Base-by-base conservation (phyloP, 2,888 invertebrate genomes). In the Sinotaia quadrata region DNA sequence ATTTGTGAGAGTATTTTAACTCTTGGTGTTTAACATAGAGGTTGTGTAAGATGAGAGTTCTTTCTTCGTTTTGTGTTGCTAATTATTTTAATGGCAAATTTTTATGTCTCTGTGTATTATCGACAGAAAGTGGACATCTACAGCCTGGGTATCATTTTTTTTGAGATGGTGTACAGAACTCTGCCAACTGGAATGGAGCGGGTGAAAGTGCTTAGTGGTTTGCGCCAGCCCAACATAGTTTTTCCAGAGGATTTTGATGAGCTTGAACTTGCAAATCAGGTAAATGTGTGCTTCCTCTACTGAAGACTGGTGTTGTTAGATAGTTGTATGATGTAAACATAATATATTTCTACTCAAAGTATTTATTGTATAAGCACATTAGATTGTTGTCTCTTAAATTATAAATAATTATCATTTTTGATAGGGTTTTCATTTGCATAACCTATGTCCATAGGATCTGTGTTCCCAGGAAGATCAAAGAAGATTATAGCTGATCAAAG, bases 101-200 rank as follows among this genome's bases (percentile, higher is more conserved):
- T 12, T 7, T 2, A 47, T 47, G 10, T 2, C 1, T 21, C 47
- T 47, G n/a, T n/a, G 12, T 8, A 24, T 47, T 7, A 18, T 63
- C 74, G 75, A 27, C 84, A 97, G 90, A 91, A 91, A 85, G 90
- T 91, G 37, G 95, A 95, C 84, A 93, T 95, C 76, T 95, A 94
- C 86, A 94, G 94, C 1, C 87, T 95, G 58, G 97, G 97, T 4
- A 94, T 98, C 47, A 97, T 98, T 75, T 91, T 97, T 76, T 97
- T 90, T 81, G 90, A 90, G 90, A 98, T 99, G 97, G 95, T 94
- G 81, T 94, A 95, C 85, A 92, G 92, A 21, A 93, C 95, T 0
- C 90, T 96, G 54, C 90, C 90, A 0, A 98, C 97, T 0, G 93
- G 92, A 44, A 97, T 97, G 95, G 98, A 98, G 88, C 90, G 98